These are phyloP conservation scores for Metaphire vulgaris DNA, from an alignment of 1,140 invertebrate species.

Conservation along the genomic window DNA sequence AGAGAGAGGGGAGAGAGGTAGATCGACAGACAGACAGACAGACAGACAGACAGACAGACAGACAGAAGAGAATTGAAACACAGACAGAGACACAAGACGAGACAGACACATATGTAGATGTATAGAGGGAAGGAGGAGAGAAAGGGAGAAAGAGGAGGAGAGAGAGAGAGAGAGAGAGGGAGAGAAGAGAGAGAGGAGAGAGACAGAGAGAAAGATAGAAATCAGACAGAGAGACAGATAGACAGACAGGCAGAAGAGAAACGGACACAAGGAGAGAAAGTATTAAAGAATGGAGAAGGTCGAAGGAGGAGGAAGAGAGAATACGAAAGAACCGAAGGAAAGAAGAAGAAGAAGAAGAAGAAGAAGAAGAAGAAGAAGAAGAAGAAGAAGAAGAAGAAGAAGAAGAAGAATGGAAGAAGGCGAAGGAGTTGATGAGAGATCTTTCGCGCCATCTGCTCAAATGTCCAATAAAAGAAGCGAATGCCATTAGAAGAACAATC, in stretches of 20 bases:
- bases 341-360: conserved; percentile 15
- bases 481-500: too few species aligned
- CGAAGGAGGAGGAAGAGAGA: background rate
- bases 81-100: too few species aligned
- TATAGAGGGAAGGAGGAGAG: too few species aligned
- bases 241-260: too few species aligned
- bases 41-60: conserved; percentile 13
- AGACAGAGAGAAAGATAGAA: too few species aligned
- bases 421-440: conserved; percentile 1
- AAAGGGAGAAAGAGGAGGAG: conserved; percentile 16
- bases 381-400: conserved; percentile 18
- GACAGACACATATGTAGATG: too few species aligned
- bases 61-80: conserved; percentile 12
- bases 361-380: conserved; percentile 12
- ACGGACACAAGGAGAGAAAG: background rate
- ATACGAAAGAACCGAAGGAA: background rate
- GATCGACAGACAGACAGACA: background rate
- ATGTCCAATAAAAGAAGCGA: too few species aligned
- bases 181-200: conserved; percentile 24
- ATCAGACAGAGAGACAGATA: too few species aligned
- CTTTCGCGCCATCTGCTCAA: background rate
- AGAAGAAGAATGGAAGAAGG: too few species aligned
- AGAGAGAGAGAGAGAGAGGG: too few species aligned
- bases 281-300: background rate
- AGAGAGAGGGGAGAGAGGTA: background rate